phyloP scores from a whole-genome alignment of 2,888 invertebrate genomes.

The Choristoneura rosaceana region DNA sequence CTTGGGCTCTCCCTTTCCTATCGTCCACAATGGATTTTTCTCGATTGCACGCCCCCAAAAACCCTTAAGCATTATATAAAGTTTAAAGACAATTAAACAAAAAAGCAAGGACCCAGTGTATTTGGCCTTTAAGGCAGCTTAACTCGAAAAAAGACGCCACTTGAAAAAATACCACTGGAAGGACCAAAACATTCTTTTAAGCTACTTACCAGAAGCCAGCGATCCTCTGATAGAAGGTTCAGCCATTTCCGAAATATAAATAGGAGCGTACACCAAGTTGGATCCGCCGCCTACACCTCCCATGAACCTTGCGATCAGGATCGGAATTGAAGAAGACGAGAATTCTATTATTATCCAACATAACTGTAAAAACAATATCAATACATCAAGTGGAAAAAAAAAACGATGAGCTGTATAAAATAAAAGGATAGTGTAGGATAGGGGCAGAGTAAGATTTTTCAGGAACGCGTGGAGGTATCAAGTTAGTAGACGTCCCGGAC shows the following conservation, averaged over 20 bases:
- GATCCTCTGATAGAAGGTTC: slow-evolving; percentile 78
- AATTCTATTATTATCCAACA: slow-evolving; percentile 86
- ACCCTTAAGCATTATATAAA: too few relatives aligned
- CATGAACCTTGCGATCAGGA: slow-evolving; percentile 83
- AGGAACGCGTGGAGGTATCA: too few relatives aligned
- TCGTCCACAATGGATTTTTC: too few relatives aligned
- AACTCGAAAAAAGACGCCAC: neutral
- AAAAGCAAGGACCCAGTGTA: too few relatives aligned
- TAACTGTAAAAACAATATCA: slow-evolving; percentile 59
- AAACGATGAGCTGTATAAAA: too few relatives aligned
- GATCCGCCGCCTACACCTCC: slow-evolving; percentile 86
- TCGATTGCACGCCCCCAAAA: too few relatives aligned
- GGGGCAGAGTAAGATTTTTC: too few relatives aligned
- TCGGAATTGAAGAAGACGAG: slow-evolving; percentile 68
- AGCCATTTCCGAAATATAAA: slow-evolving; percentile 88
- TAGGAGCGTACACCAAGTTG: slow-evolving; percentile 83
- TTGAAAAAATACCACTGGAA: neutral
- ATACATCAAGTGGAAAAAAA: neutral
- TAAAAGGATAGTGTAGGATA: too few relatives aligned
- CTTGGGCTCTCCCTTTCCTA: too few relatives aligned
- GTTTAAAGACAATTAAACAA: too few relatives aligned
- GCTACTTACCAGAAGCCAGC: slow-evolving; percentile 66
- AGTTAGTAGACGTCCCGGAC: too few relatives aligned
- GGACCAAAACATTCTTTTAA: neutral
- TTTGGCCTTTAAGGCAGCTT: too few relatives aligned